Percentiles rank a stretch among this genome's conserved stretches.
Conservation (phyloP, 2,113 vertebrate species). For the Proterorhinus semilunaris region DNA sequence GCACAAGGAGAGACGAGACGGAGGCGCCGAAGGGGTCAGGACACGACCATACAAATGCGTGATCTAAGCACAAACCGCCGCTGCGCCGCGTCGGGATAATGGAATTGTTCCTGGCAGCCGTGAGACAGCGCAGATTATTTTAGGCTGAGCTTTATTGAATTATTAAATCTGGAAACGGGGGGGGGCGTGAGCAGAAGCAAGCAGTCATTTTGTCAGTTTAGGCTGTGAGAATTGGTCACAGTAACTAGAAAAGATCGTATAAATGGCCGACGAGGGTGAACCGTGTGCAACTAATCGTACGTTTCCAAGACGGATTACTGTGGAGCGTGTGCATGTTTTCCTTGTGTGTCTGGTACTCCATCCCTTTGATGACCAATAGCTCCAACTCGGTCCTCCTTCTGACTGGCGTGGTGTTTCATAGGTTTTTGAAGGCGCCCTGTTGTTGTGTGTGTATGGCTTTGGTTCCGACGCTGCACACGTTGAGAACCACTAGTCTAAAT, state of each 20-base stretch:
- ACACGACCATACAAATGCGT: conserved; percentile 36
- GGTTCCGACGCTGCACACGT: too few relatives aligned
- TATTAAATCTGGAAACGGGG: conserved; percentile 56
- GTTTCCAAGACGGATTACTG: too few relatives aligned
- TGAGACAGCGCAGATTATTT: conserved; percentile 52
- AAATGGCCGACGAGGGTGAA: background rate
- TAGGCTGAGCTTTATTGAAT: conserved; percentile 58
- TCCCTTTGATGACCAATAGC: too few relatives aligned
- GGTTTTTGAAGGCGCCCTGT: too few relatives aligned
- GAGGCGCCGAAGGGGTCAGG: conserved; percentile 23
- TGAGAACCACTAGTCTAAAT: too few relatives aligned
- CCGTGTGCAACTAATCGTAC: too few relatives aligned
- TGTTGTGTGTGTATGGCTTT: too few relatives aligned
- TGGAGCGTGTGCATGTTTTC: too few relatives aligned
- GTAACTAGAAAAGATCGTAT: too few relatives aligned
- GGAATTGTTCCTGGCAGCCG: conserved; percentile 56
- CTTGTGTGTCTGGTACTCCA: too few relatives aligned
- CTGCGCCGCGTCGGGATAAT: conserved; percentile 41
- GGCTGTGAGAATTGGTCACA: background rate
- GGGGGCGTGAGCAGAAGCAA: conserved; percentile 31
- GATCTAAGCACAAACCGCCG: conserved; percentile 52
- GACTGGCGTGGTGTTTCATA: background rate
- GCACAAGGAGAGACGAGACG: conserved; percentile 17
- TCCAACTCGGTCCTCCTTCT: background rate
- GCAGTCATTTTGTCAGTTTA: background rate